Base-by-base conservation (phyloP, 2,888 invertebrate species). In the Aspidiotus destructor region DNA sequence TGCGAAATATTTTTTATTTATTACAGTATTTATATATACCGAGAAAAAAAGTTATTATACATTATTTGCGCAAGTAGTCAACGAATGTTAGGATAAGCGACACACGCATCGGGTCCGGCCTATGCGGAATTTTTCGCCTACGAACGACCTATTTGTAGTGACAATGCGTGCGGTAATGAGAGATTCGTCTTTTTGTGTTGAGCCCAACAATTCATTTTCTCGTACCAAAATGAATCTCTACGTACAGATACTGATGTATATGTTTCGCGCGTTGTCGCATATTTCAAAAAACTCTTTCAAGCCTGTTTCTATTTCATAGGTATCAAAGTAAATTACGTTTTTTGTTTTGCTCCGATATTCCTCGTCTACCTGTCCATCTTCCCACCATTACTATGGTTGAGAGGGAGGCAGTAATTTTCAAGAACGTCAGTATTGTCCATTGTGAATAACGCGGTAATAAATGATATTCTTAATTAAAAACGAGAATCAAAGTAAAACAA, bases 381-480 rank as follows among this genome's bases (percentile, higher is more conserved):
- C 28, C 28, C 28, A 28, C 28, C 28, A 28, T 28, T 28, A 28
- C 28, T 28, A 28, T 28, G 28, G 28, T 28, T 28, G 2, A 28
- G 28, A 28, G 28, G 28, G 28, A 28, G 28, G 28, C 28, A 28
- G 28, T 28, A 28, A 28, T 28, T 28, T 28, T 28, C 28, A 28
- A 28, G 28, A 28, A 28, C 28, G 28, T 28, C 28, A 28, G 28
- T 28, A 28, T 28, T 28, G 28, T 28, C 48, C 48, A 48, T 48
- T 48, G n/a, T 13, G 48, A 48, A n/a, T n/a, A n/a, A 11, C 11
- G 11, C 48, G 48, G 10, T 48, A 48, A 17, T 40, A 13, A 58
- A 58, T 40, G 16, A 17, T 58, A 28, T 13, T 28, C 65, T 65
- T 65, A 65, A 65, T 65, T 57, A 65, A 28, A 17, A 58, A 58